Evolutionary conservation across 1,140 invertebrate genomes (phyloP), one percentile per base, ranked within the genome.

Genomic region (Drosophila ogumai): DNA sequence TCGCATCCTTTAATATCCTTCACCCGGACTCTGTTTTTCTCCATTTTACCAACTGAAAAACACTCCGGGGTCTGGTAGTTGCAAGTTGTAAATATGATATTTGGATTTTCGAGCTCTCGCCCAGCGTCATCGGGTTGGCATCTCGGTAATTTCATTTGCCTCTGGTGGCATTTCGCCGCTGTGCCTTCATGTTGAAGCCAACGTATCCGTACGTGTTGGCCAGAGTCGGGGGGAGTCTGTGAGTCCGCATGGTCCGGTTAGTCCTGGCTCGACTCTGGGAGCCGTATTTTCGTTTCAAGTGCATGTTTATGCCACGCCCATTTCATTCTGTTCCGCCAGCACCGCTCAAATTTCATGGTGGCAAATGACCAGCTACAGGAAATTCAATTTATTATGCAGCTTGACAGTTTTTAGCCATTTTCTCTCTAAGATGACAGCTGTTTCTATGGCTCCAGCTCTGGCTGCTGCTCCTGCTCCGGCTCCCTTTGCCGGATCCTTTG

Each of bases 381-480:
- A 90, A 90, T 90, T 90, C 85, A 90, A 90, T 90, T 90, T 90
- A 90, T 90, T 90, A 90, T 90, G 75, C 81, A 85, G 85, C 81
- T 63, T 81, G 81, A 85, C 74, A 85, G 79, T 84, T 90, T 88
- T 85, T 77, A 77, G 74, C 74, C 63, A 77, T 68, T 77, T 43
- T 81, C 65, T 79, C 63, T 78, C 63, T 75, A 67, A 81, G 81
- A 68, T 87, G 84, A 90, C 80, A 84, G 75, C 74, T 77, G 74
- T 44, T 65, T 65, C 61, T 65, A 43, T 60, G 31, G 56, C 69
- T 74, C 47, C 34, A 34, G 34, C 54, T 49, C 25, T 17, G 13
- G 47, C 32, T 28, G 10, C 13, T 13, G 57, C 67, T 72, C 10
- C 10, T 1, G 65, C 57, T 34, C 6, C 25, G 2, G 44, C 55